Evolutionary conservation across 2,113 vertebrate genomes (phyloP).

Genomic region (Paradoxurus hermaphroditus): DNA sequence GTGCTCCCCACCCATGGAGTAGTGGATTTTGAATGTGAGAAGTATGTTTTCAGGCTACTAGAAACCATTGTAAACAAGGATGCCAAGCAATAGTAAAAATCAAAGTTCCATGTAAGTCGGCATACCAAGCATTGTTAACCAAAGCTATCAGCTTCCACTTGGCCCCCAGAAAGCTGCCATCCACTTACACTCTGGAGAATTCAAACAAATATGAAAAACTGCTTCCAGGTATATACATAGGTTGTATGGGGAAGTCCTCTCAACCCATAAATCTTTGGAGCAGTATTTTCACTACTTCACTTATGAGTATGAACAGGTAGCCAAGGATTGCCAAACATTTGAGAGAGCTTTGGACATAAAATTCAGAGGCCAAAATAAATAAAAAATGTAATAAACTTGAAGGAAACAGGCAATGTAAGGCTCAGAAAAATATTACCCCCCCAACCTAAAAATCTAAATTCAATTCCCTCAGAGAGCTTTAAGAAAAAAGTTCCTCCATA

Average conservation of each 20-base stretch:
- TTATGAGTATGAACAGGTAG: not conserved
- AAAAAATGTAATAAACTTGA: not conserved
- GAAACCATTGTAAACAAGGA: not conserved
- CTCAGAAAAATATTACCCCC: not conserved
- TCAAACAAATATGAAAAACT: not conserved
- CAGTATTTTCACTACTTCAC: not conserved
- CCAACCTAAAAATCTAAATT: not conserved
- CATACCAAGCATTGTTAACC: not conserved
- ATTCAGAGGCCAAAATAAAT: not conserved
- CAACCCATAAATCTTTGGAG: not conserved
- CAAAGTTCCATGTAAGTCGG: not conserved
- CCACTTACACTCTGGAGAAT: rapidly evolving
- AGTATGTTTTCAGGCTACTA: too few relatives aligned
- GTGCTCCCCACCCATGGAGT: rapidly evolving
- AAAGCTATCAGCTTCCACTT: not conserved
- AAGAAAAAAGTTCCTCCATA: not conserved
- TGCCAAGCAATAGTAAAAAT: not conserved
- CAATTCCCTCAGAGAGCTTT: not conserved
- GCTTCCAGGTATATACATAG: rapidly evolving
- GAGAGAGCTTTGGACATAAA: not conserved
- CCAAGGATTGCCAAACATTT: not conserved
- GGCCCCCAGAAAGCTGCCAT: not conserved
- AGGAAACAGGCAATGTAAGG: not conserved
- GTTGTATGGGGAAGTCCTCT: rapidly evolving
- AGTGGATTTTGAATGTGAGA: not conserved